Conservation (phyloP, 2,888 invertebrate species). For the Melangyna quadrimaculata region DNA sequence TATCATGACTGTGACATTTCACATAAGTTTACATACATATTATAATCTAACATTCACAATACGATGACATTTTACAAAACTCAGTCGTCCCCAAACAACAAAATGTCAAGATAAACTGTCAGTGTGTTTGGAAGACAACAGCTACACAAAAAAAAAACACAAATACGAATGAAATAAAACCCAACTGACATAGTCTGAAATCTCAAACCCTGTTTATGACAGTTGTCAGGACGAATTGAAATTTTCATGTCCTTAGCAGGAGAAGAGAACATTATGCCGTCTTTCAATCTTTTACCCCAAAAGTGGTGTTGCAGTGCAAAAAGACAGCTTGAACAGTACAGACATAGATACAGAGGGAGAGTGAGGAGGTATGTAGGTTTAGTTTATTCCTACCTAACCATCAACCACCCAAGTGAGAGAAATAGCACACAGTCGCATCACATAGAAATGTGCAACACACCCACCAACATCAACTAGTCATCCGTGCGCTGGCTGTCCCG, state of each 20-base stretch:
- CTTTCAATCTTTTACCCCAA: conserved; percentile 64
- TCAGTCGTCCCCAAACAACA: conserved; percentile 10
- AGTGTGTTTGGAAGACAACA: not conserved
- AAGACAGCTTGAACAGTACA: conserved; percentile 41
- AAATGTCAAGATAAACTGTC: conserved; percentile 51
- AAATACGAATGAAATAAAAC: conserved; percentile 25
- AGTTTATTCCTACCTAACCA: not conserved
- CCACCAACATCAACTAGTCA: conserved; percentile 32
- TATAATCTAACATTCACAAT: conserved; percentile 46
- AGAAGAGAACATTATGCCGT: conserved; percentile 67
- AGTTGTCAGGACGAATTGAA: conserved; percentile 74
- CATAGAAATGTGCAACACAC: conserved; percentile 55
- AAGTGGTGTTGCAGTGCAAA: conserved; percentile 57
- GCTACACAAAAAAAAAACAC: not conserved
- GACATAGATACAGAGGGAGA: not conserved
- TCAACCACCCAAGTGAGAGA: conserved; percentile 44
- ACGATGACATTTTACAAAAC: conserved; percentile 53
- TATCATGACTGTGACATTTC: conserved; percentile 62
- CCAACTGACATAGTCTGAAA: conserved; percentile 67
- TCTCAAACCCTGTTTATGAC: conserved; percentile 74
- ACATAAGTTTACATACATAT: conserved; percentile 20
- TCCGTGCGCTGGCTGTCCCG: conserved; percentile 38
- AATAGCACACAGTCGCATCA: conserved; percentile 41
- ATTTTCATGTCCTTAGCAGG: conserved; percentile 70
- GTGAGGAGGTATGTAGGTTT: conserved; percentile 1